Percentiles rank a stretch among this genome's conserved stretches.
phyloP scores from a whole-genome alignment of 2,888 invertebrate genomes.

The Eupithecia abbreviata region DNA sequence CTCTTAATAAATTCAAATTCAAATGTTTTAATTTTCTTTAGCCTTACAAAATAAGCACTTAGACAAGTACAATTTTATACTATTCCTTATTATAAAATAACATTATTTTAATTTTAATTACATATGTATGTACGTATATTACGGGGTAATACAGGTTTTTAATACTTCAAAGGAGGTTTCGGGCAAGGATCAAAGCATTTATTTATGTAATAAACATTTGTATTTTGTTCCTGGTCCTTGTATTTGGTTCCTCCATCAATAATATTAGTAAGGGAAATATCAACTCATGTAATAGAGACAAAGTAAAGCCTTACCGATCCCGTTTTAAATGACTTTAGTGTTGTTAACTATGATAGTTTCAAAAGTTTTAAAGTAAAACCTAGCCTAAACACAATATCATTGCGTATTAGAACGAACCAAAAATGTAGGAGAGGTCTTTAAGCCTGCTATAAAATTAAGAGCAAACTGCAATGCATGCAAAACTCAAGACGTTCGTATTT shows the following conservation, averaged over 20 bases:
- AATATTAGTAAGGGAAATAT: neutral
- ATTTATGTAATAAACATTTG: neutral
- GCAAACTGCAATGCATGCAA: neutral
- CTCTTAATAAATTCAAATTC: neutral
- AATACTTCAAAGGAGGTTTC: neutral
- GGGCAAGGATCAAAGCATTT: neutral
- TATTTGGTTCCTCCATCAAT: neutral
- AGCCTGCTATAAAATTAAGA: neutral
- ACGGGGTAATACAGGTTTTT: neutral
- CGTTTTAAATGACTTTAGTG: too few species aligned
- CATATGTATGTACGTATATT: too few species aligned
- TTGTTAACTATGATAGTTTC: too few species aligned
- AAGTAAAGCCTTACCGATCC: neutral
- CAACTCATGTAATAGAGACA: neutral
- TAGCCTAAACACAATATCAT: neutral
- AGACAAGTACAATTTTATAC: too few species aligned
- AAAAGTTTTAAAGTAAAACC: too few species aligned
- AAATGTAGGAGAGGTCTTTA: neutral
- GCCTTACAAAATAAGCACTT: too few species aligned
- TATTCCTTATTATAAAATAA: too few species aligned
- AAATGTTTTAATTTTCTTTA: too few species aligned
- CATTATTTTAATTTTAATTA: too few species aligned
- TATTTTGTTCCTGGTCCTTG: neutral
- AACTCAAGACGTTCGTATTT: neutral
- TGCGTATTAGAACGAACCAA: neutral